Evolutionary conservation across 2,113 vertebrate species (phyloP), one percentile per base, ranked within the genome.

Genomic region (Entosphenus tridentatus): DNA sequence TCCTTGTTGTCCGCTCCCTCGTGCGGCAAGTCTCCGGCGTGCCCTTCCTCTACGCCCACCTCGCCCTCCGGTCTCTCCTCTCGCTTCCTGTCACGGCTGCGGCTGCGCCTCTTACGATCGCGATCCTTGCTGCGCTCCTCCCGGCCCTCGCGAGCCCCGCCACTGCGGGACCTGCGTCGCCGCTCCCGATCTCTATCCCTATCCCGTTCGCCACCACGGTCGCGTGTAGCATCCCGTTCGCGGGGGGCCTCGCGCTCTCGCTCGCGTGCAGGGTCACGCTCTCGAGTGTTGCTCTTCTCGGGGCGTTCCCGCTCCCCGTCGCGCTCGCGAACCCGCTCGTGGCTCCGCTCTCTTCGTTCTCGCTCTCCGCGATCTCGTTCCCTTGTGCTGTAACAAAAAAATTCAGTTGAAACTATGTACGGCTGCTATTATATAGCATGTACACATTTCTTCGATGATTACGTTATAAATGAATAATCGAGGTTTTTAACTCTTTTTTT

Each of bases 271-370:
- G 0, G 82, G 81, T 12, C 76, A 79, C 81, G 77, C n/a, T 89
- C 88, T 1, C 86, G 80, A 12, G 87, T 88, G 16, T 87, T 78
- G 65, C 86, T 83, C 62, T 86, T 73, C 1, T 84, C 39, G 39
- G 39, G 75, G 0, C 87, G 79, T 13, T 87, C 87, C 76, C 72
- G 84, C 73, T 73, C 85, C 70, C 71, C 87, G 81, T 18, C 83
- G 73, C 70, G 68, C 56, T 87, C 85, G 0, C 87, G 39, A 39
- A 39, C 39, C 5, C 39, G 39, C 6, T 39, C 39, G 39, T 39
- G 79, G 68, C 85, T 89, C 56, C 87, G 80, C 57, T 86, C 83
- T 57, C 56, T 67, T 54, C 56, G 16, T 12, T 71, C 70, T 57
- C 79, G 75, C 12, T 82, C 77, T 0, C 89, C 85, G 3, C 77